phyloP scores from a whole-genome alignment of 2,888 invertebrate species.

The Steinernema carpocapsae region DNA sequence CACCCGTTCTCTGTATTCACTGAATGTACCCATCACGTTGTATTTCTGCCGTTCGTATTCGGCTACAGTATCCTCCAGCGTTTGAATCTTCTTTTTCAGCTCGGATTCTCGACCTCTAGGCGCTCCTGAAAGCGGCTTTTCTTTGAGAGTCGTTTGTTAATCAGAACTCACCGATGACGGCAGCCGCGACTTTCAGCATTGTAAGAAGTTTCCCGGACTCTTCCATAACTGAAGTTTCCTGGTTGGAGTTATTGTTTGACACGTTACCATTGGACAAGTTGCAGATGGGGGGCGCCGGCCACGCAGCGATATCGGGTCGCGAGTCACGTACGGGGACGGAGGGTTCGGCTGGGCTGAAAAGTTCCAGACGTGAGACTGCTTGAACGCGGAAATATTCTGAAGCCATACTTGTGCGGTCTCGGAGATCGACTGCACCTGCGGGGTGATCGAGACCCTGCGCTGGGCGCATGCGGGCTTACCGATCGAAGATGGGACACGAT shows the following conservation, averaged over 20 bases:
- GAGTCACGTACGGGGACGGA: conserved; percentile 46
- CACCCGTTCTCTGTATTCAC: conserved; percentile 67
- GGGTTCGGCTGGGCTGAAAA: conserved; percentile 3
- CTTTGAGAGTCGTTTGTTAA: neutral
- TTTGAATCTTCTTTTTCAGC: conserved; percentile 66
- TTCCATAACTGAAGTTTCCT: conserved; percentile 1
- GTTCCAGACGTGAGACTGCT: neutral
- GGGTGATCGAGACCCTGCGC: conserved; percentile 41
- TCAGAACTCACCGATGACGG: conserved; percentile 40
- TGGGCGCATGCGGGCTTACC: conserved; percentile 45
- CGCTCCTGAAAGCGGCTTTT: conserved; percentile 35
- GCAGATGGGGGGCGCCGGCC: conserved; percentile 62
- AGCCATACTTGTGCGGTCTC: conserved; percentile 36
- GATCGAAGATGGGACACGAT: conserved; percentile 42
- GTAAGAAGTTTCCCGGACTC: conserved; percentile 45
- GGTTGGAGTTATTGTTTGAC: conserved; percentile 15
- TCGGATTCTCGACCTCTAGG: conserved; percentile 60
- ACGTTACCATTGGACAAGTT: neutral
- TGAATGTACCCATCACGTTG: conserved; percentile 69
- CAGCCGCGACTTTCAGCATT: conserved; percentile 53
- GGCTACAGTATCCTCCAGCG: conserved; percentile 68
- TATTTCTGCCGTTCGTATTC: conserved; percentile 69
- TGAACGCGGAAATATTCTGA: neutral
- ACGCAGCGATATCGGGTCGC: conserved; percentile 65
- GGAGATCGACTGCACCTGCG: conserved; percentile 43